A percentile compares a stretch with the other conserved stretches of the same genome.
These are phyloP conservation scores for Scaptomyza pallida DNA, from an alignment of 1,140 invertebrate species.

Conservation along the genomic window DNA sequence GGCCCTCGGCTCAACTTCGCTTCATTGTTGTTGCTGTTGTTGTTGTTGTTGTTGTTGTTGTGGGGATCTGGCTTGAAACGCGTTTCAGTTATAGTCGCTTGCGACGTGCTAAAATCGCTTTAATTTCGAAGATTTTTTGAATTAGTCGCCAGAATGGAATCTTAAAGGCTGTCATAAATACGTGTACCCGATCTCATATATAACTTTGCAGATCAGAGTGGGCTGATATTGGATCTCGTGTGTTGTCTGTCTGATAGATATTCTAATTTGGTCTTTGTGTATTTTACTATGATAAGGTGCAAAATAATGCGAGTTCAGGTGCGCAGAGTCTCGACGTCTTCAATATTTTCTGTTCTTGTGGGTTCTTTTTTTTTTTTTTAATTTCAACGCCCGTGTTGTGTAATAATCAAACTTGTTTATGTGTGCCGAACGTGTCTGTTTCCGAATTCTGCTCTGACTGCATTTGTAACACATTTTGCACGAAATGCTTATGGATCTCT, in stretches of 20 bases:
- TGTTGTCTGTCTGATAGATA: constrained; percentile 46
- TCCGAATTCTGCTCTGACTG: constrained; percentile 74
- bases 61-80: constrained; percentile 41
- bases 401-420: constrained; percentile 81
- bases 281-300: constrained; percentile 76
- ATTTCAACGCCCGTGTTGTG: constrained; percentile 77
- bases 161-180: constrained; percentile 30
- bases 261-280: constrained; percentile 76
- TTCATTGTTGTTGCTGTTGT: background rate
- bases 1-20: constrained; percentile 51
- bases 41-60: constrained; percentile 6
- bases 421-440: constrained; percentile 74
- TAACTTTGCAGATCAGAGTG: constrained; percentile 10
- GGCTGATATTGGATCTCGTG: constrained; percentile 2
- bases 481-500: constrained; percentile 29
- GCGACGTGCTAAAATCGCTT: constrained; percentile 51
- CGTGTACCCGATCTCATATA: background rate
- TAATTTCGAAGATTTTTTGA: constrained; percentile 47
- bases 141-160: constrained; percentile 27
- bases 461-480: constrained; percentile 59
- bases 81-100: constrained; percentile 37
- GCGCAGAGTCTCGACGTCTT: constrained; percentile 52
- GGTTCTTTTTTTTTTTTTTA: constrained; percentile 48
- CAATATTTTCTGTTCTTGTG: constrained; percentile 12
- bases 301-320: constrained; percentile 63